phyloP scores from a whole-genome alignment of 2,888 invertebrate species.

The Noctua janthe region DNA sequence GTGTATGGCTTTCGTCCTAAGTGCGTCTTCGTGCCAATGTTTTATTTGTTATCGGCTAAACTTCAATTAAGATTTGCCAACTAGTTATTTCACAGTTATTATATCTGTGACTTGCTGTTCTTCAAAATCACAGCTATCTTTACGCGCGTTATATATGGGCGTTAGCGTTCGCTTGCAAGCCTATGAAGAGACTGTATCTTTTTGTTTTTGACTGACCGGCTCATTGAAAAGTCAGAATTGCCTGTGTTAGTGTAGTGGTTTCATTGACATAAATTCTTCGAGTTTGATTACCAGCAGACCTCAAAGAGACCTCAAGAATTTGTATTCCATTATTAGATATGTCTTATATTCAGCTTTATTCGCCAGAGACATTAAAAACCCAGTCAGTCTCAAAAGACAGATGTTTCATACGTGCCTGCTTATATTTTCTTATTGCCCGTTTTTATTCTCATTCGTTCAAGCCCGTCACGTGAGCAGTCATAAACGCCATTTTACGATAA shows the following conservation, averaged over 20 bases:
- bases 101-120: too few species aligned
- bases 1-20: neutral
- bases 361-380: constrained; percentile 19
- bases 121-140: neutral
- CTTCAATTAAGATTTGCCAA: neutral
- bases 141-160: neutral
- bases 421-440: constrained; percentile 36
- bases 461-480: constrained; percentile 55
- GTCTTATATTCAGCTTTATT: constrained; percentile 13
- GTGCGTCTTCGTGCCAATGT: neutral
- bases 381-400: constrained; percentile 28
- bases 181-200: neutral
- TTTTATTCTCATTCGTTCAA: constrained; percentile 47
- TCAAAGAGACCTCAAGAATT: neutral
- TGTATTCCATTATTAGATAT: neutral
- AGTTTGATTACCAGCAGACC: neutral
- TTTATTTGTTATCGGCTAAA: constrained; percentile 2
- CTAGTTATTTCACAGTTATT: neutral
- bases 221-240: neutral
- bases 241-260: neutral
- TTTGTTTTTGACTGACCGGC: neutral
- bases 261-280: neutral
- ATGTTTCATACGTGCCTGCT: constrained; percentile 42
- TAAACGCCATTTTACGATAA: constrained; percentile 72
- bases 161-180: neutral